phyloP scores from a whole-genome alignment of 2,113 vertebrate species.

The Megalops atlanticus region DNA sequence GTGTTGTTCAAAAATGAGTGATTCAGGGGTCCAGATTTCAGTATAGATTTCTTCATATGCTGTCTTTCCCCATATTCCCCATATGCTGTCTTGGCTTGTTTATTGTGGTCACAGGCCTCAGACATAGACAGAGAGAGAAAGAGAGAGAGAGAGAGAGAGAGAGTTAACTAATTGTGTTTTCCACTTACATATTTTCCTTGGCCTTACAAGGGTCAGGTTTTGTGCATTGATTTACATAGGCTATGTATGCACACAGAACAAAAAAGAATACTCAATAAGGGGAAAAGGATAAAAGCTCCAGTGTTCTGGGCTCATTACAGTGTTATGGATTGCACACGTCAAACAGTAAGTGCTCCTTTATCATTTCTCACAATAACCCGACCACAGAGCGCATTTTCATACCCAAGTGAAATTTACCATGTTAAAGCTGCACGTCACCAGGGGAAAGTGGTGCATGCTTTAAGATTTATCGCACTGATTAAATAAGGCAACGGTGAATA shows the following conservation, averaged over 20 bases:
- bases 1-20: constrained; percentile 1
- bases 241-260: background rate
- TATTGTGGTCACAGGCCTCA: background rate
- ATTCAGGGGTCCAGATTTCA: background rate
- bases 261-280: constrained; percentile 16
- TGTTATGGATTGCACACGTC: constrained; percentile 74
- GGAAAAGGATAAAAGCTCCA: constrained; percentile 34
- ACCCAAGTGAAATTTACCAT: constrained; percentile 69
- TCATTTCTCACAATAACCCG: constrained; percentile 61
- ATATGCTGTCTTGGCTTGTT: background rate
- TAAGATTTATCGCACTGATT: constrained; percentile 70
- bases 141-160: background rate
- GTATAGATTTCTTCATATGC: no score
- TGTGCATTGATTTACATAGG: background rate
- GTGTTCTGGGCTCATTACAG: constrained; percentile 70
- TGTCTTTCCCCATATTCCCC: background rate
- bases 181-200: background rate
- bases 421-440: constrained; percentile 62
- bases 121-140: background rate
- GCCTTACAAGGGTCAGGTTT: background rate
- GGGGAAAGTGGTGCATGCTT: constrained; percentile 49
- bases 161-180: background rate
- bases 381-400: constrained; percentile 63
- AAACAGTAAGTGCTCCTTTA: constrained; percentile 72
- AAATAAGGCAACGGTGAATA: constrained; percentile 66